Conservation (phyloP, 2,113 vertebrate genomes). For the Lamprotornis superbus region DNA sequence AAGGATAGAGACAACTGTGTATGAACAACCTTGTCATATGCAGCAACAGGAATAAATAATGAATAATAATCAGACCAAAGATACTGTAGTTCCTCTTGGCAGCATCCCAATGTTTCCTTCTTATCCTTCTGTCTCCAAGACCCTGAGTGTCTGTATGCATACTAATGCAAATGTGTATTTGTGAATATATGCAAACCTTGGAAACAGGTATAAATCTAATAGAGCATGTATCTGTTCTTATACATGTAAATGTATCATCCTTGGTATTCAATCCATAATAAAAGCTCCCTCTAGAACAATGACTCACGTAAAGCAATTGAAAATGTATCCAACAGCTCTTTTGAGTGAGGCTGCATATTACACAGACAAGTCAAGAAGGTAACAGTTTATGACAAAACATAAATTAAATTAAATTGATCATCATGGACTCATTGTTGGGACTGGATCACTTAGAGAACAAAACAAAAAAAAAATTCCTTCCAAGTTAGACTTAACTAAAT, state of each 20-base stretch:
- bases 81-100: neutral
- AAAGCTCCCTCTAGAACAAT: slow-evolving; percentile 57
- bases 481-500: neutral
- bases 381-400: slow-evolving; percentile 60
- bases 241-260: neutral
- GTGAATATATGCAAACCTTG: neutral
- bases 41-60: neutral
- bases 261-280: neutral
- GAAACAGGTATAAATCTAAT: neutral
- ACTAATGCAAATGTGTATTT: neutral
- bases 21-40: neutral
- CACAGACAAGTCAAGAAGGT: slow-evolving; percentile 37
- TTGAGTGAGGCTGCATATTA: slow-evolving; percentile 19
- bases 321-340: slow-evolving; percentile 49
- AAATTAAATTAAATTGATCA: slow-evolving; percentile 54
- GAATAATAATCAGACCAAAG: neutral
- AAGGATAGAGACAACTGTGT: neutral
- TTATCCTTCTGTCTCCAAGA: neutral
- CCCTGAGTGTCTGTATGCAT: neutral
- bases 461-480: slow-evolving; percentile 22
- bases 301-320: slow-evolving; percentile 49
- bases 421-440: slow-evolving; percentile 55
- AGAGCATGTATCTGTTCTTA: neutral
- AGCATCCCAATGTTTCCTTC: neutral
- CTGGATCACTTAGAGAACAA: slow-evolving; percentile 44